Conservation (phyloP, 2,797 vertebrate genomes). For the Eurystomus glaucurus region DNA sequence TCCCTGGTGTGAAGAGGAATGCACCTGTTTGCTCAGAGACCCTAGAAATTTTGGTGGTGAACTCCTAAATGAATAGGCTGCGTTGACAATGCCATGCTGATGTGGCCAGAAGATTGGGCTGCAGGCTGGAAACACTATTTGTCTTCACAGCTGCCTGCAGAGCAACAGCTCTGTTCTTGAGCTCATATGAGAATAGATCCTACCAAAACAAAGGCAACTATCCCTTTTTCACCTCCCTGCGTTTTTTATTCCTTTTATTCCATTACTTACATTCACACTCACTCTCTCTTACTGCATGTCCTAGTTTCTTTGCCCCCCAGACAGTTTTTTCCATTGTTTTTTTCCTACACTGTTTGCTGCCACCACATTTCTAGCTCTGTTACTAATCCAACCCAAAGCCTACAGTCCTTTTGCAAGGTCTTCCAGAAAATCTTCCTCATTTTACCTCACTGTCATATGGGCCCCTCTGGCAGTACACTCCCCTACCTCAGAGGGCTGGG, state of each 20-base stretch:
- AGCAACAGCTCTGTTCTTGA: background rate
- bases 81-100: background rate
- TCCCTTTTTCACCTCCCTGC: background rate
- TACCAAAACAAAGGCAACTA: background rate
- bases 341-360: background rate
- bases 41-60: background rate
- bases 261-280: background rate
- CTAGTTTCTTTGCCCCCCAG: background rate
- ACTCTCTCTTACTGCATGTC: background rate
- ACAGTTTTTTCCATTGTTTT: background rate
- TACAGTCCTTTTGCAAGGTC: background rate
- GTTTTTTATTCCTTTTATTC: background rate
- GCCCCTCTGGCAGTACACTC: background rate
- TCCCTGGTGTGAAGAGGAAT: background rate
- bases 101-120: background rate
- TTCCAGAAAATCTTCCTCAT: background rate
- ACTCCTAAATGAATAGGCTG: background rate
- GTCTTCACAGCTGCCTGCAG: background rate
- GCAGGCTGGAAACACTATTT: background rate
- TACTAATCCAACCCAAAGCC: background rate
- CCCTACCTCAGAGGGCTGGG: fast-evolving
- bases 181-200: background rate
- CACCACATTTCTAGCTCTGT: background rate
- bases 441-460: background rate
- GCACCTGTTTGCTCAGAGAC: background rate